phyloP scores from a whole-genome alignment of 2,113 vertebrate genomes.

The Podocnemis expansa region DNA sequence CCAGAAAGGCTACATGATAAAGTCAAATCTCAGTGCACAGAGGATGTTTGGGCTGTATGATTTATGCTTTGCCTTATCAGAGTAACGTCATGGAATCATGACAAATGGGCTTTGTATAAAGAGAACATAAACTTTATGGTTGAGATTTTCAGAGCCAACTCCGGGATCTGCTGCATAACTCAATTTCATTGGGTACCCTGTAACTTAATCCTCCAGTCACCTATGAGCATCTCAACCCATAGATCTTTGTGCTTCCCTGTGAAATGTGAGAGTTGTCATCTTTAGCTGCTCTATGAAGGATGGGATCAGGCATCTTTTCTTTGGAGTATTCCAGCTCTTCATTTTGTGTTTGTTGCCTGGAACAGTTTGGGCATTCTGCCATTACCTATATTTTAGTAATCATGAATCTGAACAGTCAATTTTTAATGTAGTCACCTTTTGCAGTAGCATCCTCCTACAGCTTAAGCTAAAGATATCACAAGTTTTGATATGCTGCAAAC shows the following conservation, averaged over 20 bases:
- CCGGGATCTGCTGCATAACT: neutral
- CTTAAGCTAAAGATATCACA: neutral
- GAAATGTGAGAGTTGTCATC: neutral
- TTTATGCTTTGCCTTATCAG: neutral
- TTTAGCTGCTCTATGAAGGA: neutral
- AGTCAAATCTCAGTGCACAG: neutral
- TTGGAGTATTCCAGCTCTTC: neutral
- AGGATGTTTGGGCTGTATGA: neutral
- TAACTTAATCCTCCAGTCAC: neutral
- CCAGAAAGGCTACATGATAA: neutral
- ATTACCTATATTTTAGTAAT: neutral
- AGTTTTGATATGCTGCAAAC: neutral
- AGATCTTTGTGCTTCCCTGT: neutral
- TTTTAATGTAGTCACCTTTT: neutral
- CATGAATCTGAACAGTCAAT: neutral
- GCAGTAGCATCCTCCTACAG: neutral
- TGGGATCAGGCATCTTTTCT: neutral
- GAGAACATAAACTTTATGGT: neutral
- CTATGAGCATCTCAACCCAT: neutral
- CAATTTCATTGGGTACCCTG: rapidly evolving
- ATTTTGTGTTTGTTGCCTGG: neutral
- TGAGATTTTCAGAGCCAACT: neutral
- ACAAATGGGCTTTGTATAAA: neutral
- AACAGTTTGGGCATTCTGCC: neutral
- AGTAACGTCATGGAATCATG: neutral